Base-by-base conservation (phyloP, 2,888 invertebrate species). In the Odontothrips loti region DNA sequence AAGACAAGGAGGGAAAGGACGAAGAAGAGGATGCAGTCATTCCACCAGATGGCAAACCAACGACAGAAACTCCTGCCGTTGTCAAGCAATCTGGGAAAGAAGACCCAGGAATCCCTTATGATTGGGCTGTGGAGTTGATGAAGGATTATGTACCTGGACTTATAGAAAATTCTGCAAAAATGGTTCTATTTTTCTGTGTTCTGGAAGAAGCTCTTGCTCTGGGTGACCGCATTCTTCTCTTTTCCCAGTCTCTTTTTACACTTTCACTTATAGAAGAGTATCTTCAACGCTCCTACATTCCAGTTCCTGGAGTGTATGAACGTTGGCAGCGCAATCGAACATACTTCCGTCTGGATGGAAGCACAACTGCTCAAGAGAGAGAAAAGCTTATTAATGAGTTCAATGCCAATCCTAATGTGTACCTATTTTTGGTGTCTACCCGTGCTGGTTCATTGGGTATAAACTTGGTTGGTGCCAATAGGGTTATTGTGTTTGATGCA, bases 351-450 rank as follows among this genome's bases (percentile, higher is more conserved):
- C 89, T 99, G 84, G 99, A 99, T 88, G 99, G 99, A 43, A 96
- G 96, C 63, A 99, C 99, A 0, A 93, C 95, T 84, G 96, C 97
- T 0, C 89, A 95, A 83, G 99, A 99, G 86, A 90, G 99, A 82
- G 99, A 99, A 87, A 96, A 96, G 86, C 90, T 99, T 43, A 98
- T 99, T 83, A 97, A 97, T 87, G 96, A 96, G 86, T 99, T 99
- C 87, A 99, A 99, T 86, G 91, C 92, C 0, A 96, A 96, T 87
- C 91, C 93, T 0, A 92, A 93, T 85, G 92, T 97, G 80, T 94
- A 95, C 86, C 88, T 99, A 83, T 99, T 99, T 88, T 90, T 99
- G 81, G 96, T 99, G 75, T 99, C 98, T 0, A 99, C 99, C 0
- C 91, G 97, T 84, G 98, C 98, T 63, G 98, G 98, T 1, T 98